Evolutionary conservation across 2,797 vertebrate genomes (phyloP).

Genomic region (Brachyalestes nurse): DNA sequence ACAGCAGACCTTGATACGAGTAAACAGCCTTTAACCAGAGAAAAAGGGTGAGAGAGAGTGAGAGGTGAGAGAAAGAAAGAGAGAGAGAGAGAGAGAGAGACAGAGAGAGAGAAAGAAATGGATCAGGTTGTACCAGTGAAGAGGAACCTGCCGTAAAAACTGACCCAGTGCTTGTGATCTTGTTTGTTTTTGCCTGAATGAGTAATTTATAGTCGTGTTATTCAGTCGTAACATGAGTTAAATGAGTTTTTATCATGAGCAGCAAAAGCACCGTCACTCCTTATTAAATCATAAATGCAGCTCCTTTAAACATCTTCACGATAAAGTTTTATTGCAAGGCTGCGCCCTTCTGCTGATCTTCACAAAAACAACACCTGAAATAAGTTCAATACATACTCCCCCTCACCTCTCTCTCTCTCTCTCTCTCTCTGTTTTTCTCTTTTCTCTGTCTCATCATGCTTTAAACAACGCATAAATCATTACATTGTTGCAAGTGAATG

Average conservation of each 20-base stretch:
- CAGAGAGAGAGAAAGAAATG: background rate
- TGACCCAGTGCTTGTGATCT: background rate
- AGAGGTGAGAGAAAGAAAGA: background rate
- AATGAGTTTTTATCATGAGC: background rate
- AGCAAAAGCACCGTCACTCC: background rate
- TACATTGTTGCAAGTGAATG: too few relatives aligned
- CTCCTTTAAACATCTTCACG: background rate
- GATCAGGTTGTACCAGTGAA: background rate
- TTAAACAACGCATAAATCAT: too few relatives aligned
- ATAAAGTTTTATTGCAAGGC: background rate
- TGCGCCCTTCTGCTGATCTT: background rate
- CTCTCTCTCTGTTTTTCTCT: slow-evolving; percentile 21
- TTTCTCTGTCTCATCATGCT: background rate
- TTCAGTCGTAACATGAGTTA: background rate
- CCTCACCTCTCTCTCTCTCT: background rate
- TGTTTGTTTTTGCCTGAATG: background rate
- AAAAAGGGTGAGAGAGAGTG: background rate
- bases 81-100: background rate
- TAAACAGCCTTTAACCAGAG: slow-evolving; percentile 32
- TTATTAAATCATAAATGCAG: slow-evolving; percentile 3
- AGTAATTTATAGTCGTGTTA: slow-evolving; percentile 16
- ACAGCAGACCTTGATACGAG: slow-evolving; percentile 18
- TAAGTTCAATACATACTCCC: too few relatives aligned
- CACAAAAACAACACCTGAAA: slow-evolving; percentile 8
- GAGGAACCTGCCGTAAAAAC: background rate